phyloP scores from a whole-genome alignment of 2,888 invertebrate species.

The Sericinus montela region DNA sequence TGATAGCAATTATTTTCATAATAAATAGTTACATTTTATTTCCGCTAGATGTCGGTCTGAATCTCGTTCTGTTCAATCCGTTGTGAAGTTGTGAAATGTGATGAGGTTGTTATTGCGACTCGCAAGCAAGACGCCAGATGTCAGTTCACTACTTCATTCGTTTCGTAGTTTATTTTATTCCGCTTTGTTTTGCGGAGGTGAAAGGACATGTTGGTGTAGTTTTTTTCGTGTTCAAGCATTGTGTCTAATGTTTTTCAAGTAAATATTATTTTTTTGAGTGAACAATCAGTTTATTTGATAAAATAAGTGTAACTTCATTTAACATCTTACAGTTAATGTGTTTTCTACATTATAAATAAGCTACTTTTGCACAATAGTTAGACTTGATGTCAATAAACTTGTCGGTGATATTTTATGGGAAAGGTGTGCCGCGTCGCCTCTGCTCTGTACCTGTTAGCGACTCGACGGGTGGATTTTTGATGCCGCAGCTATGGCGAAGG shows the following conservation, averaged over 20 bases:
- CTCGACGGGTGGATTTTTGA: slow-evolving; percentile 56
- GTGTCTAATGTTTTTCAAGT: slow-evolving; percentile 68
- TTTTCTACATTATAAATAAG: slow-evolving; percentile 41
- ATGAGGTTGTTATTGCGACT: slow-evolving; percentile 25
- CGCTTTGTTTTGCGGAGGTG: slow-evolving; percentile 79
- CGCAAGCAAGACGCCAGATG: slow-evolving; percentile 48
- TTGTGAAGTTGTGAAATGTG: too few relatives aligned
- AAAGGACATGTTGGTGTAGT: slow-evolving; percentile 53
- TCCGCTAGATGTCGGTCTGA: slow-evolving; percentile 45
- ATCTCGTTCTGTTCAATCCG: slow-evolving; percentile 33
- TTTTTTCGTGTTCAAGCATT: slow-evolving; percentile 40
- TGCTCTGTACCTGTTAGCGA: slow-evolving; percentile 65
- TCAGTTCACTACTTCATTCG: slow-evolving; percentile 32
- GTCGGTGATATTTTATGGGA: slow-evolving; percentile 76
- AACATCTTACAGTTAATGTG: slow-evolving; percentile 54
- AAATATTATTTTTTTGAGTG: slow-evolving; percentile 58
- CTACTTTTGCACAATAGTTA: slow-evolving; percentile 65
- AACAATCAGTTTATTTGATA: slow-evolving; percentile 44
- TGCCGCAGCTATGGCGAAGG: slow-evolving; percentile 45
- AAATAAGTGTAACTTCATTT: slow-evolving; percentile 48
- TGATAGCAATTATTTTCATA: too few relatives aligned
- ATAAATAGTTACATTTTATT: neutral
- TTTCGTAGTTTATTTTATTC: slow-evolving; percentile 44
- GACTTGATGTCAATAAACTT: slow-evolving; percentile 78
- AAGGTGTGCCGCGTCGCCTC: slow-evolving; percentile 73